Evolutionary conservation across 2,888 invertebrate genomes (phyloP).

Genomic region (Drosophila subquinaria): DNA sequence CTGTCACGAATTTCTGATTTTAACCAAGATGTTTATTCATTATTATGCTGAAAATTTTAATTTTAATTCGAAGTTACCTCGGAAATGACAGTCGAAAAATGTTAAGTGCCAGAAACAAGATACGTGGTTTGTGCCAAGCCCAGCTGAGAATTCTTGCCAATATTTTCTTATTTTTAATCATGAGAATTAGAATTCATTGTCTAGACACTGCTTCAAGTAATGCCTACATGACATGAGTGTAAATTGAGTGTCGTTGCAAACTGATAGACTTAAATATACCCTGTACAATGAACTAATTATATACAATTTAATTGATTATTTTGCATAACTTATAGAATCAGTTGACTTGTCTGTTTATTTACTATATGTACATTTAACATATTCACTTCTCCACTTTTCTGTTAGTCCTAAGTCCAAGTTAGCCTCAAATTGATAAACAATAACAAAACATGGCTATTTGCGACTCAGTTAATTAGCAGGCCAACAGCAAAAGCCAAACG

Average conservation of each 20-base stretch:
- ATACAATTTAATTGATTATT: background rate
- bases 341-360: background rate
- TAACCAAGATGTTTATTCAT: constrained; percentile 14
- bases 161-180: constrained; percentile 12
- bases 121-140: constrained; percentile 39
- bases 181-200: constrained; percentile 25
- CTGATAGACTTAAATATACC: constrained; percentile 9
- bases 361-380: background rate
- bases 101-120: constrained; percentile 4
- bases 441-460: constrained; percentile 26
- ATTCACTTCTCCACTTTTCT: background rate
- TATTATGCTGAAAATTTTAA: constrained; percentile 31
- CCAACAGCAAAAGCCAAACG: constrained; percentile 26
- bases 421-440: constrained; percentile 41
- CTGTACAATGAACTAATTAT: background rate
- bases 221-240: constrained; percentile 27
- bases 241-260: background rate
- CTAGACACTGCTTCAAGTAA: constrained; percentile 28
- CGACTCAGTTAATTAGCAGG: constrained; percentile 49
- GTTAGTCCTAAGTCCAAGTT: constrained; percentile 1
- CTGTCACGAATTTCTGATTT: constrained; percentile 42
- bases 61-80: constrained; percentile 17
- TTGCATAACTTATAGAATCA: background rate
- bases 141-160: constrained; percentile 17
- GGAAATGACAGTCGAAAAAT: background rate